A percentile compares a stretch with the other conserved stretches of the same genome.
Evolutionary conservation across 2,797 vertebrate species (phyloP).

Genomic region (Semaprochilodus insignis): DNA sequence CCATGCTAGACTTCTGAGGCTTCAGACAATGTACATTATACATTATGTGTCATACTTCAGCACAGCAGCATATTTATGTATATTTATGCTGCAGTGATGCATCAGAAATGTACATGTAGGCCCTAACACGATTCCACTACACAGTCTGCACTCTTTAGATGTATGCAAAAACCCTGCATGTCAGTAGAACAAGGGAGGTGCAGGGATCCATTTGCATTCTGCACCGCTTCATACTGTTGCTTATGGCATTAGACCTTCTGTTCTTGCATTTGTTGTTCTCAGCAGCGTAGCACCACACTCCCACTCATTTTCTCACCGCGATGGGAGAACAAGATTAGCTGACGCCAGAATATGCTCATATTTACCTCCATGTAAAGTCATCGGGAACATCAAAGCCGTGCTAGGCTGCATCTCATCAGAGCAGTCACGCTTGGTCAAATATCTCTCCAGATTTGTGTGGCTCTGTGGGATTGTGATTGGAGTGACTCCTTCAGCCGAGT

Average conservation of each 20-base stretch:
- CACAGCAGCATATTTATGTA: background rate
- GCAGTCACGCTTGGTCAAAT: constrained; percentile 13
- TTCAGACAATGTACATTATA: background rate
- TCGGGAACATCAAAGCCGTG: constrained; percentile 31
- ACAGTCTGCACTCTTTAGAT: background rate
- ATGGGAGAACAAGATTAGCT: constrained; percentile 50
- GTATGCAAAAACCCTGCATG: constrained; percentile 18
- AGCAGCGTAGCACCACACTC: constrained; percentile 48
- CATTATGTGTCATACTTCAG: background rate
- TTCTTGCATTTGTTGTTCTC: constrained; percentile 51
- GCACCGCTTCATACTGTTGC: constrained; percentile 34
- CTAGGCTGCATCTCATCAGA: constrained; percentile 16
- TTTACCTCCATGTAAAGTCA: constrained; percentile 40
- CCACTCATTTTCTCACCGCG: constrained; percentile 43
- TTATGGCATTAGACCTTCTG: constrained; percentile 53
- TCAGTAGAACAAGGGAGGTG: constrained; percentile 15
- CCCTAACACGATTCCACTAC: background rate
- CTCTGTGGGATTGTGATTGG: background rate
- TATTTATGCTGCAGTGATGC: background rate
- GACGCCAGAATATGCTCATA: constrained; percentile 20
- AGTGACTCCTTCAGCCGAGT: constrained; percentile 17
- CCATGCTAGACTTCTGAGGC: no score
- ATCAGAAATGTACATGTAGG: background rate
- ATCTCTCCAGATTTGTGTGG: constrained; percentile 13
- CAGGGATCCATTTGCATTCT: constrained; percentile 14